phyloP scores from a whole-genome alignment of 2,113 vertebrate species.

The Laticauda colubrina region DNA sequence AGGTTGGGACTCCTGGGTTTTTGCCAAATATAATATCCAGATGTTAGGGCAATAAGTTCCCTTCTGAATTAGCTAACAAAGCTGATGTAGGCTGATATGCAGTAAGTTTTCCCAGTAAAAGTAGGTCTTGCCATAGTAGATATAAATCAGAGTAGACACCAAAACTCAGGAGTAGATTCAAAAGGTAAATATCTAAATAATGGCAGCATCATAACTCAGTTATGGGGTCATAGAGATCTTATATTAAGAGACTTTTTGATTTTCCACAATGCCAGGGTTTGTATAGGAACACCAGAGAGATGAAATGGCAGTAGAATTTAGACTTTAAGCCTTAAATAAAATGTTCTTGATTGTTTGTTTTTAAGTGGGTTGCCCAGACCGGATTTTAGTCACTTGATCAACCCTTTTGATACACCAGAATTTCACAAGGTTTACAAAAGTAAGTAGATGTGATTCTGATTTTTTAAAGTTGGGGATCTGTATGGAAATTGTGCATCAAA shows the following conservation, averaged over 20 bases:
- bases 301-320: background rate
- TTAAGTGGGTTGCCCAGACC: conserved; percentile 72
- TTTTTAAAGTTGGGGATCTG: background rate
- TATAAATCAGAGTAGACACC: background rate
- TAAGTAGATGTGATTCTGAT: conserved; percentile 49
- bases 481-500: background rate
- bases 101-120: background rate
- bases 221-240: background rate
- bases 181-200: background rate
- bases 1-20: background rate
- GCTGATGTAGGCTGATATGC: background rate
- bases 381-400: conserved; percentile 77
- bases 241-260: background rate
- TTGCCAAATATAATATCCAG: background rate
- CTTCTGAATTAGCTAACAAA: background rate
- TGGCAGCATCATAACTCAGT: background rate
- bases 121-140: background rate
- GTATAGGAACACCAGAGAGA: background rate
- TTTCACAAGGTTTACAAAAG: conserved; percentile 84
- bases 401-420: conserved; percentile 78
- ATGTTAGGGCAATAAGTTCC: background rate
- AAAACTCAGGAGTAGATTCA: background rate
- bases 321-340: background rate
- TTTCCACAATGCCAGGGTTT: background rate
- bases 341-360: conserved; percentile 28